Conservation (phyloP, 2,113 vertebrate species). For the Lipophrys pholis region DNA sequence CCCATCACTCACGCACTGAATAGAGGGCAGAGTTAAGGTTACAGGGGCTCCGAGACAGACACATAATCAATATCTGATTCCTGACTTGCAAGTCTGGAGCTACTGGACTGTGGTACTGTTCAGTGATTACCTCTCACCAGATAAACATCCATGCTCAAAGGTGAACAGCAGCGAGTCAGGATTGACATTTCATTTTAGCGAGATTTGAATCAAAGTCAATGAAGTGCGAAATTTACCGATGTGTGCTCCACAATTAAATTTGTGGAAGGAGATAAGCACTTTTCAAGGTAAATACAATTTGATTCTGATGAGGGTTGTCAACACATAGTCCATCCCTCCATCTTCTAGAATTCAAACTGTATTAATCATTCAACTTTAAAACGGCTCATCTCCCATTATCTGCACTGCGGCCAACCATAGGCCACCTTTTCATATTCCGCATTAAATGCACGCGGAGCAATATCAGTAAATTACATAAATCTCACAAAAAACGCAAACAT, state of each 20-base stretch:
- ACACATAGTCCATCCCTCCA: too few species aligned
- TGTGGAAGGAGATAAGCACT: not conserved
- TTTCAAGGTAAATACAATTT: not conserved
- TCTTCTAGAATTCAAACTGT: too few species aligned
- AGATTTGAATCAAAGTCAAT: conserved; percentile 27
- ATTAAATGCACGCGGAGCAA: too few species aligned
- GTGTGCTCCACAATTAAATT: conserved; percentile 1
- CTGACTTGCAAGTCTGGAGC: conserved; percentile 34
- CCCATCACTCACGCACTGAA: conserved; percentile 51
- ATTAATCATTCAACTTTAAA: too few species aligned
- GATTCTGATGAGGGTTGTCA: not conserved
- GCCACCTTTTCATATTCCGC: too few species aligned
- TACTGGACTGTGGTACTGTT: not conserved
- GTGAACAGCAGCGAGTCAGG: not conserved
- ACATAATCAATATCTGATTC: conserved; percentile 56
- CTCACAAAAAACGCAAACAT: too few species aligned
- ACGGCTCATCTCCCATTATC: too few species aligned
- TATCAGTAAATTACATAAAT: too few species aligned
- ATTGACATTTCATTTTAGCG: conserved; percentile 14
- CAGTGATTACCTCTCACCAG: conserved; percentile 34
- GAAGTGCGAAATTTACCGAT: not conserved
- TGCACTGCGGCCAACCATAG: too few species aligned
- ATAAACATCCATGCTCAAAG: conserved; percentile 23
- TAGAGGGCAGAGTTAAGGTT: conserved; percentile 33
- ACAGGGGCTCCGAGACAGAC: conserved; percentile 23